A percentile compares a stretch with the other conserved stretches of the same genome.
Conservation (phyloP, 2,797 vertebrate genomes). For the Poecilia velifera region DNA sequence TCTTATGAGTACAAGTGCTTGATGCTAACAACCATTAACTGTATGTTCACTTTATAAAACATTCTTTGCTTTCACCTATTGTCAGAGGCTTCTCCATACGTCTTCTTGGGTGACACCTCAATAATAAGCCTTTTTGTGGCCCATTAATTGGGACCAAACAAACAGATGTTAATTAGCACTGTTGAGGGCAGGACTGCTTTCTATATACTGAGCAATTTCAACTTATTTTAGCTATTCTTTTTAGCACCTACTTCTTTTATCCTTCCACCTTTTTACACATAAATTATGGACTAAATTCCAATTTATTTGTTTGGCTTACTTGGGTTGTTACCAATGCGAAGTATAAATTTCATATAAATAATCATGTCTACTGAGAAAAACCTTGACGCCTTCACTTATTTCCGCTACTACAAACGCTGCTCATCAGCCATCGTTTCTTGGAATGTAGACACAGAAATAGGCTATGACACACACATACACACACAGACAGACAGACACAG, state of each 20-base stretch:
- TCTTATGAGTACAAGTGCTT: no score
- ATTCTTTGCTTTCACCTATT: not conserved
- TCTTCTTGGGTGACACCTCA: not conserved
- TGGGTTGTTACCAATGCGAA: not conserved
- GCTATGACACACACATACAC: conserved; percentile 18
- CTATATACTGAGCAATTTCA: not conserved
- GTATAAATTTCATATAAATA: not conserved
- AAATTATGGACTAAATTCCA: not conserved
- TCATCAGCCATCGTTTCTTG: conserved; percentile 30
- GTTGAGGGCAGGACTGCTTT: not conserved
- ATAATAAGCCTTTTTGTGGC: not conserved
- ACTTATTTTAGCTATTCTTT: not conserved
- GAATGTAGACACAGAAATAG: conserved; percentile 11
- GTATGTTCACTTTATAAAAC: not conserved
- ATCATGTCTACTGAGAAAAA: not conserved
- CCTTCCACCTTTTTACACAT: not conserved
- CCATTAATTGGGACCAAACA: not conserved
- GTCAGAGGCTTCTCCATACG: not conserved
- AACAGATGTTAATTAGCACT: not conserved
- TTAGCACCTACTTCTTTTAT: not conserved
- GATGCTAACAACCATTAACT: no score
- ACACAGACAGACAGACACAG: conserved; percentile 16
- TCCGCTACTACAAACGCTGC: not conserved
- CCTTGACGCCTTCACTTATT: not conserved
- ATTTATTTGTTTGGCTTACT: not conserved